Percentiles rank a stretch among this genome's conserved stretches.
Conservation (phyloP, 2,888 invertebrate genomes). For the Ophion ellenae region DNA sequence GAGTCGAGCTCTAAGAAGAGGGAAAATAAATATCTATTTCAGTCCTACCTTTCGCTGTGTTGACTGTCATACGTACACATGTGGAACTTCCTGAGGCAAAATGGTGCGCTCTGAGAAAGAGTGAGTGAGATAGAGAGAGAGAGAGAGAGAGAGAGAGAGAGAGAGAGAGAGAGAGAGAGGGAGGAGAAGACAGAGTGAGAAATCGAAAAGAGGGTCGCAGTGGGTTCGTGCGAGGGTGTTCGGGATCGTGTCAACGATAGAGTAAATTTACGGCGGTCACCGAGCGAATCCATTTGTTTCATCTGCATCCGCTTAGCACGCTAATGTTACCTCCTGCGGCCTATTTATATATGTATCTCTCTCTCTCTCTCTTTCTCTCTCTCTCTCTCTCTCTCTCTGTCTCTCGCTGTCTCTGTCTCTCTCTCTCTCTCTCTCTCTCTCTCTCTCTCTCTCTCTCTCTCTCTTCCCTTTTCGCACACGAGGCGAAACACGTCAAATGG, state of each 20-base stretch:
- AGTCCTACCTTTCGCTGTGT: background rate
- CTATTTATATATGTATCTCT: conserved; percentile 13
- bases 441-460: too few relatives aligned
- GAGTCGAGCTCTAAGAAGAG: conserved; percentile 49
- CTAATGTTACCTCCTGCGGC: conserved; percentile 75
- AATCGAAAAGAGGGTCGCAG: conserved; percentile 70
- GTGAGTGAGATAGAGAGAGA: conserved; percentile 26
- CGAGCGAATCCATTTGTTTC: conserved; percentile 82
- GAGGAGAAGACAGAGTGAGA: conserved; percentile 28
- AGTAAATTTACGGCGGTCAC: conserved; percentile 81
- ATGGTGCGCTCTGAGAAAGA: conserved; percentile 40
- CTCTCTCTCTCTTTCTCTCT: conserved; percentile 3
- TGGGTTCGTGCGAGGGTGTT: conserved; percentile 80
- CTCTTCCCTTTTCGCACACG: conserved; percentile 25
- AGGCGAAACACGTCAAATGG: conserved; percentile 8
- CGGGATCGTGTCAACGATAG: conserved; percentile 81
- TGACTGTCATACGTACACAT: conserved; percentile 25
- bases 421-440: too few relatives aligned
- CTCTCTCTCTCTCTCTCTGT: too few relatives aligned
- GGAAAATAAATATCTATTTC: conserved; percentile 6
- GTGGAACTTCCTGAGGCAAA: conserved; percentile 29
- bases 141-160: conserved; percentile 12
- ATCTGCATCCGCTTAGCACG: conserved; percentile 82
- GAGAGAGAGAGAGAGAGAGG: conserved; percentile 23
- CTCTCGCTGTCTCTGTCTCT: too few relatives aligned